Evolutionary conservation across 2,888 invertebrate genomes (phyloP), one percentile per base, ranked within the genome.

Genomic region (Chesias legatella): DNA sequence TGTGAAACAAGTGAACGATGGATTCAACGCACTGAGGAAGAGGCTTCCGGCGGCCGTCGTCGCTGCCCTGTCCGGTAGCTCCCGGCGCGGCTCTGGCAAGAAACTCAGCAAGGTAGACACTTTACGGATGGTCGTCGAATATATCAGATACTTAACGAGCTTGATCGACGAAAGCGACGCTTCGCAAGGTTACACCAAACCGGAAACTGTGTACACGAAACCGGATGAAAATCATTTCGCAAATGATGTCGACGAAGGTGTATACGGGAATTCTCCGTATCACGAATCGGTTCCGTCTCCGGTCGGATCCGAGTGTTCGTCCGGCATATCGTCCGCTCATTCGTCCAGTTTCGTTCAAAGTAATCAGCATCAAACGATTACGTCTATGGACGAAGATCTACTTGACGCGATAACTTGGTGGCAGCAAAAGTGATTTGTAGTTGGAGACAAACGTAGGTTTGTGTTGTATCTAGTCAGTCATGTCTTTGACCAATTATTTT

Each of bases 1-100:
- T 48, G 98, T 98, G 45, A 96, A 97, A 81, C 96, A 97, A 90
- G 96, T 97, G 70, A 96, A 97, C 84, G 95, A 96, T 68, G 96
- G 97, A 48, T 97, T 97, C 70, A 94, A 95, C 41, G 95, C 94
- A 29, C 81, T 97, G 24, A 90, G 96, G 36, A 95, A 95, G 61
- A 94, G 96, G 69, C 91, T 97, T 54, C 97, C 97, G 0, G 91
- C 93, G 35, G 90, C 91, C n/a, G 91, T 95, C 5, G 92, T 94
- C 7, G 92, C 93, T 33, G 92, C 93, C 0, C 68, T 94, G 35
- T 86, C 76, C 23, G 90, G 91, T 9, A 88, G 88, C n/a, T 90
- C 92, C 0, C 91, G 93, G 0, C 90, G 95, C 29, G 94, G 94
- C 6, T 93, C 94, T 26, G 94, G 93, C 53, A 96, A 95, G 73